A percentile compares a stretch with the other conserved stretches of the same genome.
Evolutionary conservation across 2,797 vertebrate genomes (phyloP).

Genomic region (Delichon dasypus): DNA sequence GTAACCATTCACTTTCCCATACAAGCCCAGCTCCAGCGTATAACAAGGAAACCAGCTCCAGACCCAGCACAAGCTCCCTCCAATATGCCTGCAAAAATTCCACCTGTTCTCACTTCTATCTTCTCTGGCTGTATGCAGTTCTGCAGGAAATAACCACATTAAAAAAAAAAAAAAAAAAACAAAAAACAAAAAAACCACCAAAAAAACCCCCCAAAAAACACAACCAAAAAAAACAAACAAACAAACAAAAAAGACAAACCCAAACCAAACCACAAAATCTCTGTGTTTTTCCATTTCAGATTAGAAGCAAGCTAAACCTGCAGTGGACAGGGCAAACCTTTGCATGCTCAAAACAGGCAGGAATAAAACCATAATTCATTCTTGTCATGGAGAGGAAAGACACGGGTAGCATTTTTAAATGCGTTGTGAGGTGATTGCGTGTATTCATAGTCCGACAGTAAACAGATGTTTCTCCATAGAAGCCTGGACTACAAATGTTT

Average conservation of each 20-base stretch:
- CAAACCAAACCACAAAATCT: background rate
- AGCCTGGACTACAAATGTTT: background rate
- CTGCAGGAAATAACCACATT: background rate
- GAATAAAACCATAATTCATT: background rate
- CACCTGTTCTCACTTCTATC: background rate
- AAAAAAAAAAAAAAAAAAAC: background rate
- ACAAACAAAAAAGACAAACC: background rate
- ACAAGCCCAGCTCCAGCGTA: background rate
- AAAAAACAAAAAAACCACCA: too few relatives aligned
- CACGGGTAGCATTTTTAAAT: background rate
- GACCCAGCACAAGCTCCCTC: background rate
- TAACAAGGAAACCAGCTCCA: background rate
- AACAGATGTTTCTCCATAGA: background rate
- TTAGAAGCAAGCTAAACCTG: background rate
- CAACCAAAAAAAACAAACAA: background rate
- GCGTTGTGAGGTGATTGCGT: background rate
- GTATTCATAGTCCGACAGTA: background rate
- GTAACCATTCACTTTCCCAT: background rate
- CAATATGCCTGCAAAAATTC: background rate
- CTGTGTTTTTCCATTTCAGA: background rate
- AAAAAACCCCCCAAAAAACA: too few relatives aligned
- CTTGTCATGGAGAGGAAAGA: background rate
- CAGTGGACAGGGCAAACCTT: background rate
- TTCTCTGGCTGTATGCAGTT: background rate
- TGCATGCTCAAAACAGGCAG: background rate